A percentile compares a stretch with the other conserved stretches of the same genome.
Evolutionary conservation across 37 sponge, comb jelly and placozoan genomes (phyloP).

Genomic region (Bolinopsis microptera): DNA sequence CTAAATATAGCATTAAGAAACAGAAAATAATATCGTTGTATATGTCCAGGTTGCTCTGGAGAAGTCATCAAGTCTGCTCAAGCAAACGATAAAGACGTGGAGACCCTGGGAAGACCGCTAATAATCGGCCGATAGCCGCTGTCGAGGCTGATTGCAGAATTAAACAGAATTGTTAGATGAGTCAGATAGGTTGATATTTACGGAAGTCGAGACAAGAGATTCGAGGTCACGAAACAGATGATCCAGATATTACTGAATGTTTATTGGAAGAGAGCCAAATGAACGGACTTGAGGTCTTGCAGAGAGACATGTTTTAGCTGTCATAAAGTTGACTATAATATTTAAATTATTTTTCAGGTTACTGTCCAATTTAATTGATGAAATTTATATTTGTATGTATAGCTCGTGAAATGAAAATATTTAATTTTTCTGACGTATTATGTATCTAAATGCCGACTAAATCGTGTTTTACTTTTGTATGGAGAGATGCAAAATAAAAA

Average conservation of each 20-base stretch:
- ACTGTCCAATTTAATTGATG: slow-evolving; percentile 44
- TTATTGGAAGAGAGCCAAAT: background rate
- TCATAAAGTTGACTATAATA: background rate
- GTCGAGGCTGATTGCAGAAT: background rate
- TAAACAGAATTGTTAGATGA: background rate
- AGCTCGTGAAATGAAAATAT: slow-evolving; percentile 42
- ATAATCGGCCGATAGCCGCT: background rate
- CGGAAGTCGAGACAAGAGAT: background rate
- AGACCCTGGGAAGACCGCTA: slow-evolving; percentile 64
- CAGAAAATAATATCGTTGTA: background rate
- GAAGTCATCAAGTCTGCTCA: slow-evolving; percentile 18
- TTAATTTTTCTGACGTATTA: slow-evolving; percentile 10
- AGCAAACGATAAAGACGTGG: slow-evolving; percentile 62
- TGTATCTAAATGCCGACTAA: background rate
- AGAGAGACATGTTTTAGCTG: background rate
- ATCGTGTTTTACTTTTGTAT: background rate
- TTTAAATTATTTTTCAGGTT: slow-evolving; percentile 49
- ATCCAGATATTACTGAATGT: background rate
- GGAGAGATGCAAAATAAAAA: background rate
- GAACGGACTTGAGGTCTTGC: background rate
- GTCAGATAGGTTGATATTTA: background rate
- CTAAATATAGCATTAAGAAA: background rate
- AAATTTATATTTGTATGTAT: slow-evolving; percentile 57
- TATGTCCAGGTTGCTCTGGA: slow-evolving; percentile 53
- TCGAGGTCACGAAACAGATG: too few species aligned